These are phyloP conservation scores for Andrena bicolor DNA, from an alignment of 2,888 invertebrate species.

Conservation along the genomic window DNA sequence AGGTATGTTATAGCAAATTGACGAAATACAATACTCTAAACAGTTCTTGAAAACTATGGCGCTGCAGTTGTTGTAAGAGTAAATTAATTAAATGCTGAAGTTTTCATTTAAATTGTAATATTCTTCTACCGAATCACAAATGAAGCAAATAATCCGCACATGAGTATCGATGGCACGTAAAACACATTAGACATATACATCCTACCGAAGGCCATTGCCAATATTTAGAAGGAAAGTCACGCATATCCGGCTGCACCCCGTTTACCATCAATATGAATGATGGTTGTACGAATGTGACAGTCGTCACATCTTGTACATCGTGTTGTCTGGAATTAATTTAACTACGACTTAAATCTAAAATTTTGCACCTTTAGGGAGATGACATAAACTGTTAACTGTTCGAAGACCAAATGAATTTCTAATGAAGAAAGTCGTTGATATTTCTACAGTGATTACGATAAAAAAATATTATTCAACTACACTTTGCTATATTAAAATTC, in stretches of 20 bases:
- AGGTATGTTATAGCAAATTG: no score
- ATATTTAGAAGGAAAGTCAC: conserved; percentile 67
- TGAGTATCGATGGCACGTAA: no score
- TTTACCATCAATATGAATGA: conserved; percentile 74
- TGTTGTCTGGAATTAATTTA: conserved; percentile 49
- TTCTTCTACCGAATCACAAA: no score
- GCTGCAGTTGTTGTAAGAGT: no score
- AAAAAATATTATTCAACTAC: no score
- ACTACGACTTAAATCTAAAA: neutral
- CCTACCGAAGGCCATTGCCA: conserved; percentile 42
- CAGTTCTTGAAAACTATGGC: no score
- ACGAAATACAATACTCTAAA: no score
- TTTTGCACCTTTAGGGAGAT: neutral
- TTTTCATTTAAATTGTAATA: no score
- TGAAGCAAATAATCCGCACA: no score
- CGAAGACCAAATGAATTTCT: neutral
- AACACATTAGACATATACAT: neutral
- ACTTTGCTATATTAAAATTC: no score
- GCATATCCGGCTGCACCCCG: conserved; percentile 69
- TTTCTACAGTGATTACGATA: no score
- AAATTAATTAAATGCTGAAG: no score
- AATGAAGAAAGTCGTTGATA: neutral
- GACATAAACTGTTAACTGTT: neutral
- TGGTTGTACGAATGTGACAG: conserved; percentile 67
- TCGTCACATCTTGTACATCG: conserved; percentile 69